Conservation (phyloP, 2,888 invertebrate genomes). For the Erannis defoliaria region DNA sequence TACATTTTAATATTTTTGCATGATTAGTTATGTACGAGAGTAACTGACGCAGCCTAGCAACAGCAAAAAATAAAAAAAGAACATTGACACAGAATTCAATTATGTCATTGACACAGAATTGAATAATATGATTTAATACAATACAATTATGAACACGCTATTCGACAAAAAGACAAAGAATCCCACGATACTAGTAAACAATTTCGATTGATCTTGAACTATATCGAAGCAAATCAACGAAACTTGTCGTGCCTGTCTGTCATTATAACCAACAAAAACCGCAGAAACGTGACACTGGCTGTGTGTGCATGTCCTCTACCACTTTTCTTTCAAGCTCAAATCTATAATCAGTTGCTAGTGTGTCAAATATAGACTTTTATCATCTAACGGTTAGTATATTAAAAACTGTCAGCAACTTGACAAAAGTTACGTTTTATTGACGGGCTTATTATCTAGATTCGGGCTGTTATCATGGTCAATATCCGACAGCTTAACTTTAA, state of each 20-base stretch:
- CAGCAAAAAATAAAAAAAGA: not conserved
- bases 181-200: constrained; percentile 29
- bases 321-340: constrained; percentile 30
- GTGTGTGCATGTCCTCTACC: constrained; percentile 9
- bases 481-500: constrained; percentile 10
- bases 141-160: constrained; percentile 27
- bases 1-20: too few relatives aligned
- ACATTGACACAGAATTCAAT: constrained; percentile 27
- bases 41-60: not conserved
- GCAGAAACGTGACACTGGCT: constrained; percentile 36
- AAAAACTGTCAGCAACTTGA: constrained; percentile 55
- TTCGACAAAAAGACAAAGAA: constrained; percentile 30
- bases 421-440: constrained; percentile 40
- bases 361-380: constrained; percentile 39
- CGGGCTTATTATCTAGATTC: constrained; percentile 20
- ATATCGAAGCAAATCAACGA: constrained; percentile 28
- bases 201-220: constrained; percentile 43
- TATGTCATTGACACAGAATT: constrained; percentile 33
- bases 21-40: too few relatives aligned
- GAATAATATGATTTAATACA: constrained; percentile 33
- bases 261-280: constrained; percentile 36
- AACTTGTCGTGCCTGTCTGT: constrained; percentile 44
- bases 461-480: constrained; percentile 17
- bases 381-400: constrained; percentile 38
- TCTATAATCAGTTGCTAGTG: constrained; percentile 43